Evolutionary conservation across 2,888 invertebrate genomes (phyloP).

Genomic region (Xanthostigma xanthostigma): DNA sequence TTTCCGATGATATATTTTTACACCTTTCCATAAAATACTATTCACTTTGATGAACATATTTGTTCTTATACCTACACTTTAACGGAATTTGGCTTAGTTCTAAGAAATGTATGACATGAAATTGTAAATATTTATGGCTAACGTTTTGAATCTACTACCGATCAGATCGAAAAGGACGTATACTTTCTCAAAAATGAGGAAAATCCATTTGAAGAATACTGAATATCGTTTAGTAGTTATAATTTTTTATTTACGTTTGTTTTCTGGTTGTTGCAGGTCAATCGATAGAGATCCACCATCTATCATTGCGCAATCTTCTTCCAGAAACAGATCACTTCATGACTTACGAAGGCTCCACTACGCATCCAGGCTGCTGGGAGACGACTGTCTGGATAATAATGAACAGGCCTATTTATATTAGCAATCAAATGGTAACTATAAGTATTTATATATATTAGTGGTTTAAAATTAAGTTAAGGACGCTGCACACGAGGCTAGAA

Average conservation of each 20-base stretch:
- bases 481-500: too few species aligned
- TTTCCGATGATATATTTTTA: too few species aligned
- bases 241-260: neutral
- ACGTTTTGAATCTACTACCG: too few species aligned
- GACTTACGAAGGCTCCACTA: constrained; percentile 95
- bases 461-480: too few species aligned
- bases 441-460: neutral
- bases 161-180: too few species aligned
- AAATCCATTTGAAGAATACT: neutral
- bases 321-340: constrained; percentile 90
- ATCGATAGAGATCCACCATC: constrained; percentile 65
- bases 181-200: neutral
- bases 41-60: too few species aligned
- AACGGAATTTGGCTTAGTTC: too few species aligned
- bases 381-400: constrained; percentile 98
- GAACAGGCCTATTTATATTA: constrained; percentile 95
- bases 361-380: constrained; percentile 97
- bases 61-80: too few species aligned
- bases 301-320: constrained; percentile 72
- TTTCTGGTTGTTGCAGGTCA: constrained; percentile 44
- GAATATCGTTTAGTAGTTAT: constrained; percentile 6
- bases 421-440: constrained; percentile 71
- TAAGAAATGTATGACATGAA: too few species aligned
- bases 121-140: too few species aligned
- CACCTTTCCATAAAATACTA: too few species aligned